Conservation (phyloP, 2,113 vertebrate genomes). For the Micromys minutus region DNA sequence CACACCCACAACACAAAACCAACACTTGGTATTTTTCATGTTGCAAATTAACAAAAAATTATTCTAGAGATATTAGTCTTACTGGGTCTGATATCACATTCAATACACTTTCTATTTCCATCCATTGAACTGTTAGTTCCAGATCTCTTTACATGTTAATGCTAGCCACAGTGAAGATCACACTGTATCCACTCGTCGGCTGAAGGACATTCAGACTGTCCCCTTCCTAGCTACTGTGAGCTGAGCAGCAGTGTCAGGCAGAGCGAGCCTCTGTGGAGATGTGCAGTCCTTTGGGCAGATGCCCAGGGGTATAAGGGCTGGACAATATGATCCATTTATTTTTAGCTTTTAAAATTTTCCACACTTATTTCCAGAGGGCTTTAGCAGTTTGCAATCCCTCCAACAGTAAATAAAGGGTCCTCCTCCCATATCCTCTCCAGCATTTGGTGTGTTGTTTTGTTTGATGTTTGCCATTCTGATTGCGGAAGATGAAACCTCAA, state of each 20-base stretch:
- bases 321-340: background rate
- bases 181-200: no score
- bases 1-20: background rate
- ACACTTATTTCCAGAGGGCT: background rate
- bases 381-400: background rate
- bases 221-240: background rate
- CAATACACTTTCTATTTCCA: background rate
- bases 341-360: background rate
- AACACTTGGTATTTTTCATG: background rate
- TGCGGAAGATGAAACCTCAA: background rate
- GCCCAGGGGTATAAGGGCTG: background rate
- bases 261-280: accelerated
- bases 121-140: background rate
- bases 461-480: background rate
- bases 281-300: background rate
- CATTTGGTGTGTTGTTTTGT: background rate
- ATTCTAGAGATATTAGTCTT: background rate
- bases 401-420: background rate
- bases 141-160: background rate
- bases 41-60: background rate
- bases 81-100: background rate
- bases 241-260: background rate
- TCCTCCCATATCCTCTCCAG: background rate
- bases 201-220: background rate
- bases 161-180: background rate